Base-by-base conservation (phyloP, 2,888 invertebrate species). In the Pseudeuparius sepicola region DNA sequence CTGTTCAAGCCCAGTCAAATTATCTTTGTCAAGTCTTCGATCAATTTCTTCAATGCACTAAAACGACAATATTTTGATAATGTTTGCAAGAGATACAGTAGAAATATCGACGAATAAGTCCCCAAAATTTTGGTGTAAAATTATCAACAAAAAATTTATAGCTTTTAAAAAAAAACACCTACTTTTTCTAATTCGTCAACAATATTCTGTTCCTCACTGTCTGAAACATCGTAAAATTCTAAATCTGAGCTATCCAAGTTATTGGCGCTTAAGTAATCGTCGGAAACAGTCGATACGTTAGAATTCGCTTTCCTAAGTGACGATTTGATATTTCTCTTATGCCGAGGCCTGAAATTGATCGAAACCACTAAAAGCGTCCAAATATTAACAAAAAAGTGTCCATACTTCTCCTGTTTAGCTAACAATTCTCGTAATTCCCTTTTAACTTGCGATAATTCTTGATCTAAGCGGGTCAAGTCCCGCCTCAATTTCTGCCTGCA, bases 151-250 rank as follows among this genome's bases (percentile, higher is more conserved):
- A n/a, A n/a, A n/a, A n/a, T n/a, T n/a, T n/a, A n/a, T n/a, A n/a
- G n/a, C n/a, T n/a, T n/a, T n/a, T n/a, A n/a, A n/a, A n/a, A n/a
- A 17, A 2, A 25, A 30, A 6, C 14, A 40, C 44, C 42, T 41
- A 52, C 49, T 26, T 32, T 36, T 27, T 46, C 45, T 28, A 48
- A 42, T 36, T 32, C 38, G 11, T 17, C 32, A 20, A 32, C 13
- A 20, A 13, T 43, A 27, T 24, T 37, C 26, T 39, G 42, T 6
- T 24, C 42, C 37, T 61, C 61, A 28, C 61, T 57, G 37, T 60
- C 60, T 40, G 56, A 59, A 4, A 61, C 43, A 49, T 63, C 63
- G 39, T 59, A 62, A 46, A 59, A 63, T 41, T 62, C 62, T 38
- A 57, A 42, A 47, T 63, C 62, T 3, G 61, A 60, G 44, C 60